phyloP scores from a whole-genome alignment of 2,797 vertebrate species.

The Carduelis carduelis region DNA sequence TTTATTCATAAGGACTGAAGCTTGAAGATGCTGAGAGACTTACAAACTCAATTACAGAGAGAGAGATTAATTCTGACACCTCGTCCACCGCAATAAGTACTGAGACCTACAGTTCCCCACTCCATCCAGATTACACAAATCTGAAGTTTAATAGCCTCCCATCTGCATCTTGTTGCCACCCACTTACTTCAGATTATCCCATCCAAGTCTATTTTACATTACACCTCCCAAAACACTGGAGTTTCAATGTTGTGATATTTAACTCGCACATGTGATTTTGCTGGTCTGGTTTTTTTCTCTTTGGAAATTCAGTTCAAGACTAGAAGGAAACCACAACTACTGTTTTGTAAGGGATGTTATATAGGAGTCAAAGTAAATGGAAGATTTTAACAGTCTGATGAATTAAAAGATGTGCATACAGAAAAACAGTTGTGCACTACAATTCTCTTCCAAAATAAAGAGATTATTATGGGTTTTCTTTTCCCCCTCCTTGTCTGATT shows the following conservation, averaged over 20 bases:
- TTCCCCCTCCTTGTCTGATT: not conserved
- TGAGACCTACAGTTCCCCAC: not conserved
- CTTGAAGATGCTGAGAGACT: slow-evolving; percentile 21
- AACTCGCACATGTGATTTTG: not conserved
- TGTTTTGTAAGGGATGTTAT: not conserved
- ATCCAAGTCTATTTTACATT: not conserved
- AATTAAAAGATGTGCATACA: slow-evolving; percentile 33
- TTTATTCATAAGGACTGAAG: not conserved
- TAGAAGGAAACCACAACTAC: not conserved
- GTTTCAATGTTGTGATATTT: not conserved
- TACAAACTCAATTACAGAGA: slow-evolving; percentile 28
- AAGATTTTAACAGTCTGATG: slow-evolving; percentile 37
- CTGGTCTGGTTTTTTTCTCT: not conserved
- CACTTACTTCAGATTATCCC: slow-evolving; percentile 35
- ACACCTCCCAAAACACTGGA: not conserved
- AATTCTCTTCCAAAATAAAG: slow-evolving; percentile 36
- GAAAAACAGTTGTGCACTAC: not conserved
- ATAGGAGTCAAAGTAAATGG: not conserved
- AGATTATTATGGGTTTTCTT: not conserved
- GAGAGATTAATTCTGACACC: slow-evolving; percentile 45
- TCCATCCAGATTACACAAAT: slow-evolving; percentile 14
- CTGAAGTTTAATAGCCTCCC: slow-evolving; percentile 23
- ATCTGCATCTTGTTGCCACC: slow-evolving; percentile 42
- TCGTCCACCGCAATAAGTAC: not conserved
- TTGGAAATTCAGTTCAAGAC: not conserved